Conservation (phyloP, 2,113 vertebrate genomes). For the Gracilinanus agilis region DNA sequence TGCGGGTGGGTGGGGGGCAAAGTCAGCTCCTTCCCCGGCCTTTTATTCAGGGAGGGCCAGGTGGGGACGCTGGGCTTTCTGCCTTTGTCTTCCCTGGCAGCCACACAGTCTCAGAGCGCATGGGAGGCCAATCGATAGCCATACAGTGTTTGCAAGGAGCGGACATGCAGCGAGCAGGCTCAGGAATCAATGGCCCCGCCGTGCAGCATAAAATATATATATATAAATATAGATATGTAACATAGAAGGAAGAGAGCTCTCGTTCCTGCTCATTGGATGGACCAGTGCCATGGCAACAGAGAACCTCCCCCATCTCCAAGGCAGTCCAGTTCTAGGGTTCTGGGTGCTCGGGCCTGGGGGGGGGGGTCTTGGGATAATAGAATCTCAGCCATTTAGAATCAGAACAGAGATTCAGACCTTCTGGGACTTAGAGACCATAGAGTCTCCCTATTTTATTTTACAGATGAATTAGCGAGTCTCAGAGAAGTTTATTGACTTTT, state of each 20-base stretch:
- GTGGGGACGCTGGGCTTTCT: constrained; percentile 68
- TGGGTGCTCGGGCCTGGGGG: background rate
- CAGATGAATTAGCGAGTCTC: background rate
- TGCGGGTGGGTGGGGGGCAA: background rate
- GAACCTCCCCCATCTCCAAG: constrained; percentile 30
- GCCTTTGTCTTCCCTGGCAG: constrained; percentile 74
- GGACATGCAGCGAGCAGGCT: constrained; percentile 85
- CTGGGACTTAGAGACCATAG: background rate
- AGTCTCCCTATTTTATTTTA: background rate
- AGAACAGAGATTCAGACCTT: background rate
- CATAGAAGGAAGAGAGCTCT: background rate
- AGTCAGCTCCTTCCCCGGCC: background rate
- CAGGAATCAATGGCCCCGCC: constrained; percentile 82
- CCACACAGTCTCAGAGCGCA: constrained; percentile 68
- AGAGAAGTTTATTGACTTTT: background rate
- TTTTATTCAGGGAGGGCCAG: background rate
- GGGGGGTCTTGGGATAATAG: background rate
- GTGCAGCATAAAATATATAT: constrained; percentile 66
- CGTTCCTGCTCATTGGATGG: constrained; percentile 63
- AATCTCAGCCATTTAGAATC: background rate
- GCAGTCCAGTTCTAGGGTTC: background rate
- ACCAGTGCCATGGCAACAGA: constrained; percentile 75
- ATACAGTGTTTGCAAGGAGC: constrained; percentile 84
- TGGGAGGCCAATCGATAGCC: constrained; percentile 82
- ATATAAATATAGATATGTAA: constrained; percentile 13